Percentiles rank a stretch among this genome's conserved stretches.
Conservation (phyloP, 1,140 invertebrate genomes). For the Lethrus apterus region DNA sequence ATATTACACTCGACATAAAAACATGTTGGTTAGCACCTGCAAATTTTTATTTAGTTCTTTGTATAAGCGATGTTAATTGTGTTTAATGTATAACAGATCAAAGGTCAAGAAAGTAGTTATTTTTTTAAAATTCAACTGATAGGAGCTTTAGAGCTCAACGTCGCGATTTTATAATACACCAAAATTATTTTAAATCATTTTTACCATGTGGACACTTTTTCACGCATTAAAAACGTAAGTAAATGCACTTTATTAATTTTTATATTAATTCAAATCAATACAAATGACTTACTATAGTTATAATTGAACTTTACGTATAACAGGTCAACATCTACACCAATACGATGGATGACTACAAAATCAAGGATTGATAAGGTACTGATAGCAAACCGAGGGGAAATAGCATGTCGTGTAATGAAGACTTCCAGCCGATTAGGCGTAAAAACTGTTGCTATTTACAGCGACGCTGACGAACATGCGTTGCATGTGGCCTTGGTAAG, state of each 20-base stretch:
- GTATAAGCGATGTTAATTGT: too few species aligned
- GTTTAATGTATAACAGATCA: too few species aligned
- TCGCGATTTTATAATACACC: too few species aligned
- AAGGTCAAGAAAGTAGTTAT: too few species aligned
- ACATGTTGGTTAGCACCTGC: too few species aligned
- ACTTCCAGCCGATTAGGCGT: conserved; percentile 88
- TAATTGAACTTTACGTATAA: neutral
- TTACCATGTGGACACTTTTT: too few species aligned
- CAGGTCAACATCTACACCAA: neutral
- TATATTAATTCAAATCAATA: neutral
- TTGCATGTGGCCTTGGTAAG: conserved; percentile 69
- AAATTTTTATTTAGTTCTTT: too few species aligned
- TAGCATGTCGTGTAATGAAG: conserved; percentile 85
- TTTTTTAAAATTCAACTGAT: too few species aligned
- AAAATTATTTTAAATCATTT: too few species aligned
- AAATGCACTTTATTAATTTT: neutral
- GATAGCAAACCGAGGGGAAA: conserved; percentile 96
- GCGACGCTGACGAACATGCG: conserved; percentile 80
- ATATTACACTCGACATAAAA: too few species aligned
- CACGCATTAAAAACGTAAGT: too few species aligned
- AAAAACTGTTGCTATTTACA: conserved; percentile 90
- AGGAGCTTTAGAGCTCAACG: too few species aligned
- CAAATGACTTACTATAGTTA: neutral
- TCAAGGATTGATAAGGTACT: conserved; percentile 65
- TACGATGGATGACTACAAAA: conserved; percentile 30